These are phyloP conservation scores for Drosophila athabasca DNA, from an alignment of 1,140 invertebrate genomes.

Conservation along the genomic window DNA sequence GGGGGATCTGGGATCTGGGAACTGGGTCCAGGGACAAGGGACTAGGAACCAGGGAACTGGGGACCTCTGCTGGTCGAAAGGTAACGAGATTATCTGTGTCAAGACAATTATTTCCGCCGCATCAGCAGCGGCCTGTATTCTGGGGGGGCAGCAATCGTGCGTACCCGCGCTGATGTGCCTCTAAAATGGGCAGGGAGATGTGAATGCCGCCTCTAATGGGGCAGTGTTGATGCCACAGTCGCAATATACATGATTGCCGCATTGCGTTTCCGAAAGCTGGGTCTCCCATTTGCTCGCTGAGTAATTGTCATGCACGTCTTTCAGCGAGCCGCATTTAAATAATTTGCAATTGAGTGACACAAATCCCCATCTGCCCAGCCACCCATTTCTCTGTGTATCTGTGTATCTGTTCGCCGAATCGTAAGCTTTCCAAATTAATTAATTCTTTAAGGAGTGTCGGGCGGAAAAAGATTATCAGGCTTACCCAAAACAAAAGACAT, in stretches of 20 bases:
- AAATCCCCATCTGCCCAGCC: constrained; percentile 34
- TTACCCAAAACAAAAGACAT: constrained; percentile 14
- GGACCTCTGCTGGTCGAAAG: constrained; percentile 50
- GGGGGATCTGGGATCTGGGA: not conserved
- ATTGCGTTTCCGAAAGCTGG: constrained; percentile 67
- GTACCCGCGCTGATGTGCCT: constrained; percentile 31
- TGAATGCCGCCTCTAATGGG: constrained; percentile 17
- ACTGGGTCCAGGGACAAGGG: not conserved
- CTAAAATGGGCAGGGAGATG: not conserved
- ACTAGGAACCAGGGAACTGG: not conserved
- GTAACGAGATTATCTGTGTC: constrained; percentile 83
- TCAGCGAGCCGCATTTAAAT: constrained; percentile 55
- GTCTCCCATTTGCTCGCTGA: constrained; percentile 18
- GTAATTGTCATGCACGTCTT: constrained; percentile 53
- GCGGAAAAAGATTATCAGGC: constrained; percentile 23
- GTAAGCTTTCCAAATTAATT: constrained; percentile 62
- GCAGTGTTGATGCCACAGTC: constrained; percentile 51
- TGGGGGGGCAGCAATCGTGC: constrained; percentile 67
- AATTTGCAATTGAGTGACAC: constrained; percentile 63
- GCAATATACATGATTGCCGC: constrained; percentile 82
- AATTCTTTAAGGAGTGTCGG: constrained; percentile 54
- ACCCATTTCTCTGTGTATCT: constrained; percentile 2
- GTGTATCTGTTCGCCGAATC: not conserved
- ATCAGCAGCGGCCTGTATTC: constrained; percentile 56
- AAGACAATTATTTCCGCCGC: constrained; percentile 83